Evolutionary conservation across 2,888 invertebrate species (phyloP).

Genomic region (Sceliomorpha sp.): DNA sequence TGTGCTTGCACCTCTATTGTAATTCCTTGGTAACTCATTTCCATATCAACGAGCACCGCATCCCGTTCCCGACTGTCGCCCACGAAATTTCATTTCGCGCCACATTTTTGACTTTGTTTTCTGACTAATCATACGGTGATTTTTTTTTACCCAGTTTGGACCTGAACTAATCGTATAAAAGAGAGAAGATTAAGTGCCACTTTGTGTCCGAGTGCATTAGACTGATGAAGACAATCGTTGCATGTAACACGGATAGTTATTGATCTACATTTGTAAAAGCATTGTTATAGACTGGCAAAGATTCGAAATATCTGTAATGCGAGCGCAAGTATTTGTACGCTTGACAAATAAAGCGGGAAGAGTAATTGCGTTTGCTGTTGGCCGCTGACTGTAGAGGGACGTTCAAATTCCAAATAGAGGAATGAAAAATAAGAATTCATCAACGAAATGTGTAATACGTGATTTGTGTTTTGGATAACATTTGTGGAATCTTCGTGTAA

Average conservation of each 20-base stretch:
- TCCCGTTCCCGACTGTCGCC: constrained; percentile 55
- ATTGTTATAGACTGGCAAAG: neutral
- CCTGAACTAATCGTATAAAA: constrained; percentile 1
- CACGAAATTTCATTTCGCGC: constrained; percentile 66
- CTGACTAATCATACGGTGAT: constrained; percentile 13
- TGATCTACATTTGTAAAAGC: constrained; percentile 5
- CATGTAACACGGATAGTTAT: constrained; percentile 13
- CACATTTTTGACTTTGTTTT: constrained; percentile 60
- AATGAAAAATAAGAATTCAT: too few relatives aligned
- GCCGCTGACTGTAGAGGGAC: too few relatives aligned
- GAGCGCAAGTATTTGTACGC: too few relatives aligned
- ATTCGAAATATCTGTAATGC: too few relatives aligned
- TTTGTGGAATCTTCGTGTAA: too few relatives aligned
- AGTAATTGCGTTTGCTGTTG: too few relatives aligned
- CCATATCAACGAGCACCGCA: constrained; percentile 76
- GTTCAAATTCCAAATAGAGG: too few relatives aligned
- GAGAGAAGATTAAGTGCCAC: too few relatives aligned
- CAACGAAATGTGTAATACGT: too few relatives aligned
- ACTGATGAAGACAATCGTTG: constrained; percentile 8
- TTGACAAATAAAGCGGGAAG: too few relatives aligned
- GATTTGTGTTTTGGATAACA: too few relatives aligned
- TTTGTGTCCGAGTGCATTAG: too few relatives aligned
- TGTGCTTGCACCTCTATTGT: constrained; percentile 73
- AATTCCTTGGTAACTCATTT: constrained; percentile 78
- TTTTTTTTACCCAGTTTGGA: neutral